A percentile compares a stretch with the other conserved stretches of the same genome.
Conservation (phyloP, 2,797 vertebrate genomes). For the Pipistrellus nathusii region DNA sequence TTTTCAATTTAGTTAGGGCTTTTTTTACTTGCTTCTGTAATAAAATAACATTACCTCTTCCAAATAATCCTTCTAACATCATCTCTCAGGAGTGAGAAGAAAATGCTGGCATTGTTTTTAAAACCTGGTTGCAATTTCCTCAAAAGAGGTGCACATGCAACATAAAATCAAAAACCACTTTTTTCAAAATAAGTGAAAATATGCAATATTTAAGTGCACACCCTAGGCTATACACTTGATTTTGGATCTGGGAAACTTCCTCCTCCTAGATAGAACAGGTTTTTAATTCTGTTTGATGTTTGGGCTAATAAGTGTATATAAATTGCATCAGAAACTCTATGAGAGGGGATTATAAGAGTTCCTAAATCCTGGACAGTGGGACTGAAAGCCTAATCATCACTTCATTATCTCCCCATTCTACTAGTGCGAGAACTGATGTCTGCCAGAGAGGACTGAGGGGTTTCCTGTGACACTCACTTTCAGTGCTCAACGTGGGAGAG, state of each 20-base stretch:
- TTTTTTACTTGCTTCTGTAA: not conserved
- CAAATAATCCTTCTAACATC: not conserved
- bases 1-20: not conserved
- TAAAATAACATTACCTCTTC: not conserved
- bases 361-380: too few species aligned
- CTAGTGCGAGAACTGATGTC: not conserved
- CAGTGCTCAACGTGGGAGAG: not conserved
- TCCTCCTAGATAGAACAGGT: not conserved
- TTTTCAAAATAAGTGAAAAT: too few species aligned
- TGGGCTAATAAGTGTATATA: not conserved
- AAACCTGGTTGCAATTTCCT: not conserved
- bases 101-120: not conserved
- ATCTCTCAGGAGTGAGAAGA: not conserved
- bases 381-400: not conserved
- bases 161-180: not conserved
- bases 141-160: not conserved
- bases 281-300: not conserved
- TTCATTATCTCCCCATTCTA: not conserved
- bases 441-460: not conserved
- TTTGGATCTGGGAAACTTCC: not conserved
- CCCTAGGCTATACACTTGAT: not conserved
- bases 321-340: not conserved
- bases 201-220: not conserved
- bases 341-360: not conserved
- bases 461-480: not conserved